phyloP scores from a whole-genome alignment of 1,140 invertebrate species.

The Anadara kagoshimensis region DNA sequence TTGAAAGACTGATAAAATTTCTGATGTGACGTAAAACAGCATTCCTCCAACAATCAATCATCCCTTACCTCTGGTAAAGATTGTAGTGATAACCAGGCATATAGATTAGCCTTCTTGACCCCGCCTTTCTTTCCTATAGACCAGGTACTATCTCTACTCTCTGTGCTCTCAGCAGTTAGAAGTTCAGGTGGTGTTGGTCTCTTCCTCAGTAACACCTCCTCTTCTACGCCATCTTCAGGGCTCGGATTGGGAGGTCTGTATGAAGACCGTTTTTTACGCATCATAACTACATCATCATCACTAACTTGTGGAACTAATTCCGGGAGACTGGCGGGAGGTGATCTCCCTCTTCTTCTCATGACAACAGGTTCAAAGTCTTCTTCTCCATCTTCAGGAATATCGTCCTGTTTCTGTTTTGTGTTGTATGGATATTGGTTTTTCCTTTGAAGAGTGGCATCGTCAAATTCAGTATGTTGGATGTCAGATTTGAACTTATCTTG shows the following conservation, averaged over 20 bases:
- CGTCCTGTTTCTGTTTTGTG: background rate
- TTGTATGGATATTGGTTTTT: too few species aligned
- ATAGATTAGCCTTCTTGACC: slow-evolving; percentile 92
- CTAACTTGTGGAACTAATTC: too few species aligned
- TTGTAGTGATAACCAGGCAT: slow-evolving; percentile 96
- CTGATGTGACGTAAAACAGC: background rate
- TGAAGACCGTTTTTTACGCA: too few species aligned
- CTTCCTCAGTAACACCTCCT: slow-evolving; percentile 18
- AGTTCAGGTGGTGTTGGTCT: background rate
- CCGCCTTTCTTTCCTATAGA: slow-evolving; percentile 9
- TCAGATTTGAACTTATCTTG: background rate
- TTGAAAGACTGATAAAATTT: background rate
- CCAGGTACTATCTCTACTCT: background rate
- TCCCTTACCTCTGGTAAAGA: slow-evolving; percentile 89
- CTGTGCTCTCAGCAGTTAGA: background rate
- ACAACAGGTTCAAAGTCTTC: slow-evolving; percentile 15
- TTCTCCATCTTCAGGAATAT: slow-evolving; percentile 3
- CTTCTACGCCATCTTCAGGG: background rate
- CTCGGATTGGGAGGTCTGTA: too few species aligned
- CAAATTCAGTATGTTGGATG: too few species aligned
- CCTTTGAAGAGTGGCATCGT: too few species aligned
- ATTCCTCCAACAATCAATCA: background rate
- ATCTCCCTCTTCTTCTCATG: slow-evolving; percentile 15
- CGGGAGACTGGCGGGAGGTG: background rate
- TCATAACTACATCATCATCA: too few species aligned